These are phyloP conservation scores for Heliconius hewitsoni DNA, from an alignment of 1,140 invertebrate species.

Conservation along the genomic window DNA sequence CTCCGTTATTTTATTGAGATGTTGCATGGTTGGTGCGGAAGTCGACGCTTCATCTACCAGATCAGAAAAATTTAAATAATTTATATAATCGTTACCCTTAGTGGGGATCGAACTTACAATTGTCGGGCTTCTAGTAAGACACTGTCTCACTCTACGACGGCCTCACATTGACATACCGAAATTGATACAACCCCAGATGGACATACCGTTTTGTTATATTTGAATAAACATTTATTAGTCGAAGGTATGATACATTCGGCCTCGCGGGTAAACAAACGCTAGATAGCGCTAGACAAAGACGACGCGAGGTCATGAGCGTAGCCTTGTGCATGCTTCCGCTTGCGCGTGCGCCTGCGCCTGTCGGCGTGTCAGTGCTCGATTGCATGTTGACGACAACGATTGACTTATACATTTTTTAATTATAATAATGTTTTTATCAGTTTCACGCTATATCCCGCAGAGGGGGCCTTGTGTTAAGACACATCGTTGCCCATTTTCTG, in stretches of 20 bases:
- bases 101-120: too few relatives aligned
- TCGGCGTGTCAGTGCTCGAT: slow-evolving; percentile 53
- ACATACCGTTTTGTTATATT: slow-evolving; percentile 1
- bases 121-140: neutral
- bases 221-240: slow-evolving; percentile 1
- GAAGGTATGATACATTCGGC: slow-evolving; percentile 74
- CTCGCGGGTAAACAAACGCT: slow-evolving; percentile 78
- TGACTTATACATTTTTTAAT: slow-evolving; percentile 15
- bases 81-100: too few relatives aligned
- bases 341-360: slow-evolving; percentile 54
- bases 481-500: too few relatives aligned
- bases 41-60: too few relatives aligned
- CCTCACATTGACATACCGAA: neutral
- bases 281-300: slow-evolving; percentile 80
- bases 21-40: too few relatives aligned
- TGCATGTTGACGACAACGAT: slow-evolving; percentile 46
- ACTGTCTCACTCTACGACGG: neutral
- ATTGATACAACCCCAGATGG: neutral
- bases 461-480: too few relatives aligned
- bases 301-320: slow-evolving; percentile 78
- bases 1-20: too few relatives aligned
- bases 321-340: slow-evolving; percentile 77
- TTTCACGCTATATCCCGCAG: too few relatives aligned
- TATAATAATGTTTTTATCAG: too few relatives aligned
- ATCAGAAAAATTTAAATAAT: too few relatives aligned